phyloP scores from a whole-genome alignment of 2,797 vertebrate species.

The Alosa sapidissima region DNA sequence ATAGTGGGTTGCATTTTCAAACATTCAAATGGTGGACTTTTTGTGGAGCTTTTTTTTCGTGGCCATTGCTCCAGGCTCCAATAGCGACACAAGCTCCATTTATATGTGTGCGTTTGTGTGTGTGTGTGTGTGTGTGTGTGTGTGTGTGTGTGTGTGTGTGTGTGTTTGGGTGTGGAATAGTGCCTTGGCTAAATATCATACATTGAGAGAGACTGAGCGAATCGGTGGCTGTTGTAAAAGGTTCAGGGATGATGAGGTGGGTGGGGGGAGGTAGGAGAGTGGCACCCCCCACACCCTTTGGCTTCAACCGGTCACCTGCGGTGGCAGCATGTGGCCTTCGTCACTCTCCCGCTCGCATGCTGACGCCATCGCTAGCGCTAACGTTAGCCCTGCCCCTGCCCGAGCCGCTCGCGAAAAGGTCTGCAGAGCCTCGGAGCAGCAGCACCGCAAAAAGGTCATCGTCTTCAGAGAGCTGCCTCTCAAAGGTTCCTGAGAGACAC shows the following conservation, averaged over 20 bases:
- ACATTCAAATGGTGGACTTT: no score
- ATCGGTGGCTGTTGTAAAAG: neutral
- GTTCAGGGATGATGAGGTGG: neutral
- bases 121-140: slow-evolving; percentile 15
- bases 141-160: slow-evolving; percentile 14
- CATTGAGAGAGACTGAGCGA: neutral
- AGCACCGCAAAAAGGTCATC: slow-evolving; percentile 66
- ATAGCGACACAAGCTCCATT: neutral
- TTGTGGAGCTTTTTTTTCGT: no score
- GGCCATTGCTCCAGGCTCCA: no score
- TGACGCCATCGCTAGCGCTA: slow-evolving; percentile 31
- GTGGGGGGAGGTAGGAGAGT: no score
- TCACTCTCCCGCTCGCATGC: slow-evolving; percentile 50
- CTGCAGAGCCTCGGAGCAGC: slow-evolving; percentile 68
- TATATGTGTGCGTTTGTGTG: slow-evolving; percentile 3
- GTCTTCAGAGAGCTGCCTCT: slow-evolving; percentile 46
- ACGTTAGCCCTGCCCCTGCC: no score
- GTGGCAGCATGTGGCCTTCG: neutral
- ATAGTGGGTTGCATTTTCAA: no score
- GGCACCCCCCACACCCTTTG: neutral
- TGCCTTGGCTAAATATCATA: neutral
- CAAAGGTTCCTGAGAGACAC: slow-evolving; percentile 32
- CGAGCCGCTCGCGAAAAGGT: slow-evolving; percentile 63
- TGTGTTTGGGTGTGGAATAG: slow-evolving; percentile 27
- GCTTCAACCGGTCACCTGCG: no score